Percentiles rank a stretch among this genome's conserved stretches.
phyloP scores from a whole-genome alignment of 2,888 invertebrate species.

The Cynaeus angustus region DNA sequence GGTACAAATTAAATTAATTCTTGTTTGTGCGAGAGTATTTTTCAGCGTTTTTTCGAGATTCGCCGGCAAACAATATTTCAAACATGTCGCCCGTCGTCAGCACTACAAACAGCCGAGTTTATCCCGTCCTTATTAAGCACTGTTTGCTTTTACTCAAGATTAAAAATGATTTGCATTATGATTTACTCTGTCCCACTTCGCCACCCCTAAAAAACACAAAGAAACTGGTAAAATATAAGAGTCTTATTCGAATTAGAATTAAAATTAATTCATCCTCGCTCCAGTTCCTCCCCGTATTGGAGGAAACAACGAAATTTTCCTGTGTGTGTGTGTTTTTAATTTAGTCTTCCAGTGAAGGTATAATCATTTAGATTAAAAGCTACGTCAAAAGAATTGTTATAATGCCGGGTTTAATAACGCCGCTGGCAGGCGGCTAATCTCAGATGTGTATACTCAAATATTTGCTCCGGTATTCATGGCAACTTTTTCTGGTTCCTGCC shows the following conservation, averaged over 20 bases:
- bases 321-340: slow-evolving; percentile 62
- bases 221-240: slow-evolving; percentile 59
- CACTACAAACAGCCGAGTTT: slow-evolving; percentile 38
- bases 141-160: slow-evolving; percentile 66
- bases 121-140: slow-evolving; percentile 61
- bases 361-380: slow-evolving; percentile 60
- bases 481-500: neutral
- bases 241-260: slow-evolving; percentile 63
- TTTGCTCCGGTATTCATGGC: slow-evolving; percentile 15
- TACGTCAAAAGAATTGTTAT: slow-evolving; percentile 55
- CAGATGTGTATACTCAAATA: slow-evolving; percentile 40
- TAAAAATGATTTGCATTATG: slow-evolving; percentile 67
- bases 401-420: slow-evolving; percentile 49
- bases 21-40: slow-evolving; percentile 27
- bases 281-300: slow-evolving; percentile 39
- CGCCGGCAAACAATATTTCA: slow-evolving; percentile 39
- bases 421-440: slow-evolving; percentile 45
- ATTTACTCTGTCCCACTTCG: slow-evolving; percentile 60
- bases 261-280: slow-evolving; percentile 62
- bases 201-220: slow-evolving; percentile 61
- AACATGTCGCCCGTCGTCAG: slow-evolving; percentile 31
- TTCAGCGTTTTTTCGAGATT: slow-evolving; percentile 28
- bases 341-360: slow-evolving; percentile 53
- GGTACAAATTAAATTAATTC: slow-evolving; percentile 36
- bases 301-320: slow-evolving; percentile 54